These are phyloP conservation scores for Semotilus atromaculatus DNA, from an alignment of 2,797 vertebrate species.

Conservation along the genomic window DNA sequence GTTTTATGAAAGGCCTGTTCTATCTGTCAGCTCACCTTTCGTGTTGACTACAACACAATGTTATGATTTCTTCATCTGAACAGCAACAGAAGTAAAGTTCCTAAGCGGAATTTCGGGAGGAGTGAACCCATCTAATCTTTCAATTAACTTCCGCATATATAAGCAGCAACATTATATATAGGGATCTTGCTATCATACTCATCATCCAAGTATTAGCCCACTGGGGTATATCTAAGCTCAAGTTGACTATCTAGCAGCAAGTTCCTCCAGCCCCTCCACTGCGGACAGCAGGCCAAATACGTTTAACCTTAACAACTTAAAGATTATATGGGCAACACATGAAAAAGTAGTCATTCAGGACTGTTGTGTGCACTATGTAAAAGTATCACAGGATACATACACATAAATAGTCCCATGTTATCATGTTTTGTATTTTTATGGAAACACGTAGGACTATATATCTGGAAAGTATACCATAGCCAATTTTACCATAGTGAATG, in stretches of 20 bases:
- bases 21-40: background rate
- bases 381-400: background rate
- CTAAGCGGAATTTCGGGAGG: too few species aligned
- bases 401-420: background rate
- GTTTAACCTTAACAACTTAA: too few species aligned
- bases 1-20: slow-evolving; percentile 9
- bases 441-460: background rate
- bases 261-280: too few species aligned
- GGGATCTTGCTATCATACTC: too few species aligned
- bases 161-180: too few species aligned
- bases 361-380: background rate
- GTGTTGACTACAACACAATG: background rate
- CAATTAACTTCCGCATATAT: too few species aligned
- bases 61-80: slow-evolving; percentile 5
- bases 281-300: too few species aligned
- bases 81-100: background rate
- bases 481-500: background rate
- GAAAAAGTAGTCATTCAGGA: background rate
- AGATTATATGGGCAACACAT: too few species aligned
- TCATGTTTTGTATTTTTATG: background rate
- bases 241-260: too few species aligned
- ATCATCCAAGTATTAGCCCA: too few species aligned
- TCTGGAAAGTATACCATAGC: background rate
- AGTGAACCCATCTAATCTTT: too few species aligned
- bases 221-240: too few species aligned